Evolutionary conservation across 2,797 vertebrate genomes (phyloP).

Genomic region (Hylomyscus alleni): DNA sequence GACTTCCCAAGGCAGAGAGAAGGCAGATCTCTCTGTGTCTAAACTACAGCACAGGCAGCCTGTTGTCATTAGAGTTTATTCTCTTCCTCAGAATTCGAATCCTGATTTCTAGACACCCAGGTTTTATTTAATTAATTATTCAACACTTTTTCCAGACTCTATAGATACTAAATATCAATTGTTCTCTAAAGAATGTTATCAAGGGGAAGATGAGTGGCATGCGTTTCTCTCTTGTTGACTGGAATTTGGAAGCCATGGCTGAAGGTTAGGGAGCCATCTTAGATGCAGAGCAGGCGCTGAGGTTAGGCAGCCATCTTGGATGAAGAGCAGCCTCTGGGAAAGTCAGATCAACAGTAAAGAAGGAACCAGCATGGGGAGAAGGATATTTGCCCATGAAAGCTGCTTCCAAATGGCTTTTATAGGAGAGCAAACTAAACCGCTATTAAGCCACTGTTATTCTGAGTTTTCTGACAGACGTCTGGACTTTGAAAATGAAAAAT

Average conservation of each 20-base stretch:
- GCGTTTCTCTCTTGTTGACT: background rate
- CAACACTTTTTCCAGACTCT: background rate
- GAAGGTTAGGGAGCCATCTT: background rate
- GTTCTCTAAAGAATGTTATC: background rate
- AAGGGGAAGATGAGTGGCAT: background rate
- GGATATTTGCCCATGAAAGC: background rate
- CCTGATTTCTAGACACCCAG: background rate
- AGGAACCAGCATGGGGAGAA: background rate
- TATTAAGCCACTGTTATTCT: background rate
- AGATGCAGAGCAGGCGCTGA: background rate
- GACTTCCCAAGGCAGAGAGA: background rate
- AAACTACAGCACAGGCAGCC: background rate
- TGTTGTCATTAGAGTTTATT: background rate
- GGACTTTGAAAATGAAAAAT: background rate
- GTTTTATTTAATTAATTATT: background rate
- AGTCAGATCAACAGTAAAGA: background rate
- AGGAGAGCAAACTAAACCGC: too few species aligned
- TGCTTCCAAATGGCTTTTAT: background rate
- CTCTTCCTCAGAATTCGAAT: constrained; percentile 16
- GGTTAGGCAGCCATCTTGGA: background rate
- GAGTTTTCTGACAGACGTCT: background rate
- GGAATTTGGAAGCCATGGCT: background rate
- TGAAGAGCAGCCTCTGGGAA: background rate
- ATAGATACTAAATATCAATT: constrained; percentile 15
- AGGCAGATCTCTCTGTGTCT: background rate